A percentile compares a stretch with the other conserved stretches of the same genome.
These are phyloP conservation scores for Pheosia tremula DNA, from an alignment of 2,888 invertebrate species.

Conservation along the genomic window DNA sequence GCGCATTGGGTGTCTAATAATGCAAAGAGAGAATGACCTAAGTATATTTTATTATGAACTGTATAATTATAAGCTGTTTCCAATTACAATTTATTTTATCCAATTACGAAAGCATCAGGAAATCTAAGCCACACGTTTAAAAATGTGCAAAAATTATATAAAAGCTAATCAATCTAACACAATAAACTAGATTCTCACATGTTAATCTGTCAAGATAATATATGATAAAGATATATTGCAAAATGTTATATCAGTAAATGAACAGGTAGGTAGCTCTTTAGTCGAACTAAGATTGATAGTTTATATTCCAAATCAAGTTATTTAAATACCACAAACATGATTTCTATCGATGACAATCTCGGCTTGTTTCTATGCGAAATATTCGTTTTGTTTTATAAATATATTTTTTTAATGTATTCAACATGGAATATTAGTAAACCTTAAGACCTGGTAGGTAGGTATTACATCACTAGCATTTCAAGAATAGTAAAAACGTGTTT, in stretches of 20 bases:
- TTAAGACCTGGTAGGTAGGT: not conserved
- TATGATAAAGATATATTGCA: constrained; percentile 23
- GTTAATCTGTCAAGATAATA: constrained; percentile 31
- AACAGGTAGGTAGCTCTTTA: constrained; percentile 11
- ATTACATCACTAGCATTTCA: constrained; percentile 4
- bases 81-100: not conserved
- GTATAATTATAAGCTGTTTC: not conserved
- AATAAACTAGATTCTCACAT: constrained; percentile 24
- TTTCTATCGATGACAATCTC: not conserved
- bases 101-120: constrained; percentile 3
- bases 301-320: not conserved
- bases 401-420: not conserved
- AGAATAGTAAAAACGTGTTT: not conserved
- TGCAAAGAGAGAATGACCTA: too few relatives aligned
- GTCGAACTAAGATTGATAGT: not conserved
- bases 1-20: too few relatives aligned
- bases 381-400: not conserved
- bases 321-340: not conserved
- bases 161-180: constrained; percentile 25
- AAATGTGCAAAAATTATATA: constrained; percentile 3
- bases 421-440: not conserved
- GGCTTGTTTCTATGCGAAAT: constrained; percentile 1
- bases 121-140: not conserved
- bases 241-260: constrained; percentile 25
- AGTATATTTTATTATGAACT: too few relatives aligned